Evolutionary conservation across 2,113 vertebrate genomes (phyloP).

Genomic region (Sylvietta virens): DNA sequence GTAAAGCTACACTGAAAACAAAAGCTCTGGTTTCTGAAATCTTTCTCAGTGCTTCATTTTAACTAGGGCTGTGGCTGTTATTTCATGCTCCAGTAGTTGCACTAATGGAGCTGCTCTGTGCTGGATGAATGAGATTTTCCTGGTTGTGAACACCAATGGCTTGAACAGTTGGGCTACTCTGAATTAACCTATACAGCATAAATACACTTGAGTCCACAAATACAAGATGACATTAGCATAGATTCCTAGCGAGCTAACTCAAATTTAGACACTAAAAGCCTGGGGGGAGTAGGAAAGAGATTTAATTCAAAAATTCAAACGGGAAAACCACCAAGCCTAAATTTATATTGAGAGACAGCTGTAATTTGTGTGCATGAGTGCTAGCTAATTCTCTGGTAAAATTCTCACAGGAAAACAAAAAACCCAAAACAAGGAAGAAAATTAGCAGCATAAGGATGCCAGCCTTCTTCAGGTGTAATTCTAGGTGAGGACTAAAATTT

Average conservation of each 20-base stretch:
- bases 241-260: slow-evolving; percentile 14
- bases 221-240: slow-evolving; percentile 37
- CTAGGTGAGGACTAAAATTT: not conserved
- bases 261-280: slow-evolving; percentile 10
- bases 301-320: not conserved
- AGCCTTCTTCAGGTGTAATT: not conserved
- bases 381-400: not conserved
- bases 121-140: slow-evolving; percentile 39
- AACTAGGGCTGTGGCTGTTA: not conserved
- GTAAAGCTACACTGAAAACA: not conserved
- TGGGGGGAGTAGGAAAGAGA: not conserved
- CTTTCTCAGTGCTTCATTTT: not conserved
- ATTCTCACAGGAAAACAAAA: not conserved
- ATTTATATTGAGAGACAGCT: not conserved
- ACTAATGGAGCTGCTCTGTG: slow-evolving; percentile 29
- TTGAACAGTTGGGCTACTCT: slow-evolving; percentile 40
- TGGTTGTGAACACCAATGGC: slow-evolving; percentile 25
- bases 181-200: slow-evolving; percentile 46
- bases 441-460: not conserved
- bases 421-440: not conserved
- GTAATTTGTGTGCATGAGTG: not conserved
- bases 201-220: slow-evolving; percentile 20
- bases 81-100: slow-evolving; percentile 30
- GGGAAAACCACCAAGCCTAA: not conserved
- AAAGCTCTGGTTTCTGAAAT: not conserved